phyloP scores from a whole-genome alignment of 2,113 vertebrate genomes.

The Zosterops japonicus region DNA sequence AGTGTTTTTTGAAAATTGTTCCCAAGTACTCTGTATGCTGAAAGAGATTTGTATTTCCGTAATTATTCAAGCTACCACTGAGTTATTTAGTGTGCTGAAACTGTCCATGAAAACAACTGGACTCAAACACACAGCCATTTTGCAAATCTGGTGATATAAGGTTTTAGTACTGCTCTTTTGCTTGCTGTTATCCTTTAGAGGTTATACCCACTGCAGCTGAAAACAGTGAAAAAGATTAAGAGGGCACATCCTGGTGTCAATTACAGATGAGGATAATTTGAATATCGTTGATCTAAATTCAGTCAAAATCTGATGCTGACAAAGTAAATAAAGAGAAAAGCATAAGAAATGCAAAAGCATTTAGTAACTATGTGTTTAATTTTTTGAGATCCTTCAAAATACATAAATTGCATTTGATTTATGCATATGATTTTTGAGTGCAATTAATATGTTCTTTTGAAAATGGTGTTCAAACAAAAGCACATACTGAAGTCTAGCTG shows the following conservation, averaged over 20 bases:
- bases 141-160: not conserved
- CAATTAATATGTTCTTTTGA: not conserved
- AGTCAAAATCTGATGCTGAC: not conserved
- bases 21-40: not conserved
- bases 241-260: not conserved
- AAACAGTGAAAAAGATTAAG: not conserved
- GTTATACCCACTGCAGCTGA: not conserved
- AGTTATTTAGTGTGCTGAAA: conserved; percentile 23
- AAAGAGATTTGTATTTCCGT: conserved; percentile 6
- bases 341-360: not conserved
- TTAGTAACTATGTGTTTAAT: not conserved
- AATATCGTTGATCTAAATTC: conserved; percentile 4
- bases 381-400: not conserved
- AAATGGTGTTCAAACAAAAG: not conserved
- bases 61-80: conserved; percentile 30
- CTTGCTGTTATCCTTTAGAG: not conserved
- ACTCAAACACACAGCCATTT: not conserved
- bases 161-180: not conserved
- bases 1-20: conserved; percentile 13
- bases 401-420: not conserved
- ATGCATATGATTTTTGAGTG: not conserved
- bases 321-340: not conserved
- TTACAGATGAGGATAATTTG: not conserved
- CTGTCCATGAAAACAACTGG: conserved; percentile 29
- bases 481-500: not conserved